Percentiles rank a stretch among this genome's conserved stretches.
These are phyloP conservation scores for Brachyistius frenatus DNA, from an alignment of 2,113 vertebrate species.

Conservation along the genomic window DNA sequence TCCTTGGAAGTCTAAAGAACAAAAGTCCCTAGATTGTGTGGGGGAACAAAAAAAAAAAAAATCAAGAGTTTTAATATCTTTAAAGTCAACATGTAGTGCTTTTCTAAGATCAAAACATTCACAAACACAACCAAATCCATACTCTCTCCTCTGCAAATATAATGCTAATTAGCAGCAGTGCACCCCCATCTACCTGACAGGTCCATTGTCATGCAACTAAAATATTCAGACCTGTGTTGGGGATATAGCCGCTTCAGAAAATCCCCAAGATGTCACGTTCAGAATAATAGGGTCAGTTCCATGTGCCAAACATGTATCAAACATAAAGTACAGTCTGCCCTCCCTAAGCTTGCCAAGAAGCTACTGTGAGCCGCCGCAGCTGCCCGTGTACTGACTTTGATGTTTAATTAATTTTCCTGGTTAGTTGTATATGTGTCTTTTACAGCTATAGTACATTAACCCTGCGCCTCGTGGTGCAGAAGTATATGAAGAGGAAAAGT, in stretches of 20 bases:
- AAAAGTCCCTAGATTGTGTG: slow-evolving; percentile 5
- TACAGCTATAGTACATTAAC: slow-evolving; percentile 33
- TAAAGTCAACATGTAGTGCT: background rate
- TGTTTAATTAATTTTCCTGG: slow-evolving; percentile 72
- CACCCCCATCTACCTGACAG: slow-evolving; percentile 14
- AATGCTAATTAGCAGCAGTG: slow-evolving; percentile 19
- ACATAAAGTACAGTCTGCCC: slow-evolving; percentile 54
- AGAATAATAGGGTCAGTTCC: slow-evolving; percentile 40
- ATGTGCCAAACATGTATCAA: slow-evolving; percentile 68
- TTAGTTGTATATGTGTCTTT: slow-evolving; percentile 64
- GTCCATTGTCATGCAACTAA: slow-evolving; percentile 5
- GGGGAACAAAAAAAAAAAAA: background rate
- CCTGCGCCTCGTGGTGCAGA: background rate
- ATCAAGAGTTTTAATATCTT: background rate
- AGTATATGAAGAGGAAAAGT: slow-evolving; percentile 37
- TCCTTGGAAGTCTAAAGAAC: slow-evolving; percentile 32
- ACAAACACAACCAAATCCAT: background rate
- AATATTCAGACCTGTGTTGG: slow-evolving; percentile 17
- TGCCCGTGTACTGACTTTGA: slow-evolving; percentile 46
- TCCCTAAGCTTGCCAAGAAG: slow-evolving; percentile 35
- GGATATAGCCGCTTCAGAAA: slow-evolving; percentile 26
- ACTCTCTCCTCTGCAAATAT: background rate
- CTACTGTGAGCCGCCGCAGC: slow-evolving; percentile 36
- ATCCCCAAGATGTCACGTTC: slow-evolving; percentile 30
- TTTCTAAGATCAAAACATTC: slow-evolving; percentile 1